A percentile compares a stretch with the other conserved stretches of the same genome.
phyloP scores from a whole-genome alignment of 2,797 vertebrate species.

The Sparidentex hasta region DNA sequence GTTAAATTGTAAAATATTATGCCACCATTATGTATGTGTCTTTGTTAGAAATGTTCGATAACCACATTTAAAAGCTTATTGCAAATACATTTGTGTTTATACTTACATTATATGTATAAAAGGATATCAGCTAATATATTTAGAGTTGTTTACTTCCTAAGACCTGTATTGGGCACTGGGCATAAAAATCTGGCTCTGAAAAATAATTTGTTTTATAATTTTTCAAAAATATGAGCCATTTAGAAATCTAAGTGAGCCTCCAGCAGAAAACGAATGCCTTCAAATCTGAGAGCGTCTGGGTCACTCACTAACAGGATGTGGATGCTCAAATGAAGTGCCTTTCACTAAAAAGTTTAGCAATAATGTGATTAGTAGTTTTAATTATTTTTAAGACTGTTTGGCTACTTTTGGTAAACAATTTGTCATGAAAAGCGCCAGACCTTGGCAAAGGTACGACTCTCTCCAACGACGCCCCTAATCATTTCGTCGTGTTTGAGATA shows the following conservation, averaged over 20 bases:
- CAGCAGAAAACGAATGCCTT: conserved; percentile 38
- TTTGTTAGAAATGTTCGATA: too few species aligned
- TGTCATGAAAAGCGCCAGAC: conserved; percentile 86
- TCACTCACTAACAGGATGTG: conserved; percentile 72
- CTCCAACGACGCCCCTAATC: conserved; percentile 87
- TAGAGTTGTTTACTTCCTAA: too few species aligned
- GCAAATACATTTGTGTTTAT: too few species aligned
- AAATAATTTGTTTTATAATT: not conserved
- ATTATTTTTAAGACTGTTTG: conserved; percentile 40
- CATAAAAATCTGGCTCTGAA: too few species aligned
- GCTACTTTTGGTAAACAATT: conserved; percentile 90
- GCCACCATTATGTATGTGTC: too few species aligned
- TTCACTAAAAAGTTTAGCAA: conserved; percentile 20
- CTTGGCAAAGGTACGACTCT: conserved; percentile 87
- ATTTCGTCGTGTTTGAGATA: conserved; percentile 94
- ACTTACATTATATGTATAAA: too few species aligned
- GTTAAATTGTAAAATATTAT: too few species aligned
- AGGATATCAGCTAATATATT: too few species aligned
- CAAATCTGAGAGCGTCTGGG: conserved; percentile 44
- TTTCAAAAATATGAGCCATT: conserved; percentile 2
- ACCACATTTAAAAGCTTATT: too few species aligned
- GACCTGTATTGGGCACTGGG: too few species aligned
- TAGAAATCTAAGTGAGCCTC: conserved; percentile 6
- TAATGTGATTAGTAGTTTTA: conserved; percentile 62
- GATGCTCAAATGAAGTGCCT: conserved; percentile 56